A percentile compares a stretch with the other conserved stretches of the same genome.
Evolutionary conservation across 2,888 invertebrate genomes (phyloP).

Genomic region (Phyllotreta striolata): DNA sequence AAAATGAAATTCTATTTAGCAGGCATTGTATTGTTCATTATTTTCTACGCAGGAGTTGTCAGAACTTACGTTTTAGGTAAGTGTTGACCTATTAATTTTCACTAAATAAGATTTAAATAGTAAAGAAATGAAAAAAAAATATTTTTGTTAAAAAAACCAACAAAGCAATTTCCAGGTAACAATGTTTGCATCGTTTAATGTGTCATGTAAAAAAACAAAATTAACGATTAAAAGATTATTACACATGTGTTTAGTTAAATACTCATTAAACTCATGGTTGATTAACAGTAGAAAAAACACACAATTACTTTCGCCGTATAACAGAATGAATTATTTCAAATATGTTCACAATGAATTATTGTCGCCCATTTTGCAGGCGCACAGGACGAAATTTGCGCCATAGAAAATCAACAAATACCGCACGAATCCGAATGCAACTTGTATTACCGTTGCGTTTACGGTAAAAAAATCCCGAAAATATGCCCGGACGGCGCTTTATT

Average conservation of each 20-base stretch:
- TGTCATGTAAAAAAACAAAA: too few relatives aligned
- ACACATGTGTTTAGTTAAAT: too few relatives aligned
- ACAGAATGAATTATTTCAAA: too few relatives aligned
- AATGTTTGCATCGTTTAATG: too few relatives aligned
- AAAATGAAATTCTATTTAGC: constrained; percentile 10
- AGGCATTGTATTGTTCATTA: constrained; percentile 6
- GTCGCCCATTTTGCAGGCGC: too few relatives aligned
- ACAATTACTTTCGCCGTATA: too few relatives aligned
- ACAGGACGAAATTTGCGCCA: constrained; percentile 15
- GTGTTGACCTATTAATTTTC: background rate
- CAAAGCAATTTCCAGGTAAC: too few relatives aligned
- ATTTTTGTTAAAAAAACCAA: too few relatives aligned
- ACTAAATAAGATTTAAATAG: background rate
- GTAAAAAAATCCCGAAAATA: constrained; percentile 41
- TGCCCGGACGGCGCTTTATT: constrained; percentile 49
- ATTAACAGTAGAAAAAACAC: too few relatives aligned
- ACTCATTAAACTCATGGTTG: too few relatives aligned
- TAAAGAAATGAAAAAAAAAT: background rate
- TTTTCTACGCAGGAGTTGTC: background rate
- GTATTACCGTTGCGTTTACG: constrained; percentile 48
- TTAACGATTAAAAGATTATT: too few relatives aligned
- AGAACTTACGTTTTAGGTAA: constrained; percentile 12
- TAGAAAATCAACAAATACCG: constrained; percentile 42
- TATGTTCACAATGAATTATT: too few relatives aligned
- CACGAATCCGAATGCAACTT: constrained; percentile 46